Percentiles rank a stretch among this genome's conserved stretches.
These are phyloP conservation scores for Argyrosomus japonicus DNA, from an alignment of 2,113 vertebrate species.

Conservation along the genomic window DNA sequence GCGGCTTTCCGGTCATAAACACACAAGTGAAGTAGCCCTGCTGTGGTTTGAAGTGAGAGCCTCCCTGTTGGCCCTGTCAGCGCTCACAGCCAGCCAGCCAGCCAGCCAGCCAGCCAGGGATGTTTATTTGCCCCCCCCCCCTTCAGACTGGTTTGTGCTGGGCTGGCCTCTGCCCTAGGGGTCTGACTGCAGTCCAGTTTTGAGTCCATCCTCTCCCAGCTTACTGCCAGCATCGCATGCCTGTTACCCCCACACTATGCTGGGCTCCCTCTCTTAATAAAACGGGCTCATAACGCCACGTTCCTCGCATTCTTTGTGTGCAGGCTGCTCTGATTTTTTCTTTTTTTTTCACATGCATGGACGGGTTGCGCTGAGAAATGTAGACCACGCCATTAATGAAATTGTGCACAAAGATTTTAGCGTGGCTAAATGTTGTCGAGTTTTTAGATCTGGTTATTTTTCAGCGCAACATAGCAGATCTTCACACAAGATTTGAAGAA, in stretches of 20 bases:
- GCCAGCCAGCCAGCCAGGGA: conserved; percentile 38
- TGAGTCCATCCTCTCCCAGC: conserved; percentile 49
- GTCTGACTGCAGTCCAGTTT: conserved; percentile 58
- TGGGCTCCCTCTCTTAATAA: conserved; percentile 68
- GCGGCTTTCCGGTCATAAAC: conserved; percentile 68
- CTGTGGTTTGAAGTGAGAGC: conserved; percentile 67
- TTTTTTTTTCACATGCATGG: conserved; percentile 57
- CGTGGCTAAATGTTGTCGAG: conserved; percentile 16
- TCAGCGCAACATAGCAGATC: not conserved
- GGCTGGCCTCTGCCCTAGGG: conserved; percentile 65
- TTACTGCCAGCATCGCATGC: conserved; percentile 52
- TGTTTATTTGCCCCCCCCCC: conserved; percentile 59
- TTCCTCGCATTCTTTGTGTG: conserved; percentile 78
- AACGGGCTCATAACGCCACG: conserved; percentile 69
- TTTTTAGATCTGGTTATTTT: conserved; percentile 16
- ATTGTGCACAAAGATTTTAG: conserved; percentile 30
- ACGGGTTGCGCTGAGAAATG: conserved; percentile 46
- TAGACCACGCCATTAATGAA: conserved; percentile 42
- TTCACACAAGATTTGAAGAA: not conserved
- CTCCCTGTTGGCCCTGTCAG: conserved; percentile 41
- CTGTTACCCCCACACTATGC: conserved; percentile 46
- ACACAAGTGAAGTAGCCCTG: conserved; percentile 49
- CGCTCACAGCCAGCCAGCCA: conserved; percentile 25
- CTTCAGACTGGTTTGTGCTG: conserved; percentile 50
- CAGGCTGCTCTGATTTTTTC: conserved; percentile 2